A percentile compares a stretch with the other conserved stretches of the same genome.
These are phyloP conservation scores for Schlechtendalia chinensis DNA, from an alignment of 1,140 invertebrate genomes.

Conservation along the genomic window DNA sequence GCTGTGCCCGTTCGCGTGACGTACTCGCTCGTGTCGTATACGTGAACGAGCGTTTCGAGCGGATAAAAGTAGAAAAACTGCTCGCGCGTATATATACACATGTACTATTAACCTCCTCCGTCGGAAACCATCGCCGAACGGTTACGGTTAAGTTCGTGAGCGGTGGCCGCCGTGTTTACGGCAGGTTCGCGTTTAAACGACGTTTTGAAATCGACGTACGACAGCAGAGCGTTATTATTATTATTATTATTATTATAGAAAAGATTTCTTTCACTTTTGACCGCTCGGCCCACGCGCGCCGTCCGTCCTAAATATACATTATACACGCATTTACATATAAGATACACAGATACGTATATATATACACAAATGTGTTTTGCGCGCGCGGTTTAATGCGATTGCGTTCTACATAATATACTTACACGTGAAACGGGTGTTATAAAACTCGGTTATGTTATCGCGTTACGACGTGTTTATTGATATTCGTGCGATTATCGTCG, in stretches of 20 bases:
- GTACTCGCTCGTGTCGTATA: not conserved
- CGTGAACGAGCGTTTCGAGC: not conserved
- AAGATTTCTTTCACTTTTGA: slow-evolving; percentile 10
- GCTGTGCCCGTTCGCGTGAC: not conserved
- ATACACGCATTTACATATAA: not conserved
- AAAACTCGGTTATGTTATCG: not conserved
- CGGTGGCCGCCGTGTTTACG: too few species aligned
- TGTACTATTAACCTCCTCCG: too few species aligned
- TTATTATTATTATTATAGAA: not conserved
- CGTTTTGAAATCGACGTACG: not conserved
- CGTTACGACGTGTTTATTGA: not conserved
- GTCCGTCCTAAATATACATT: not conserved
- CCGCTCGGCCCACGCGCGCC: not conserved
- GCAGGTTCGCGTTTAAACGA: too few species aligned
- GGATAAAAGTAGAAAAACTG: slow-evolving; percentile 34
- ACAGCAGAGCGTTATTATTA: too few species aligned
- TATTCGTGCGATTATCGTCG: slow-evolving; percentile 16
- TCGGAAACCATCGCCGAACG: too few species aligned
- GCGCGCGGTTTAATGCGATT: not conserved
- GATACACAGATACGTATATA: not conserved
- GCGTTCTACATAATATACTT: slow-evolving; percentile 6
- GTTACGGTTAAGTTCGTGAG: too few species aligned
- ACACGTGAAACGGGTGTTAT: slow-evolving; percentile 22
- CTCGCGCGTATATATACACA: not conserved
- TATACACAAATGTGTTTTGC: not conserved